Conservation (phyloP, 2,888 invertebrate genomes). For the Nomada goodeniana region DNA sequence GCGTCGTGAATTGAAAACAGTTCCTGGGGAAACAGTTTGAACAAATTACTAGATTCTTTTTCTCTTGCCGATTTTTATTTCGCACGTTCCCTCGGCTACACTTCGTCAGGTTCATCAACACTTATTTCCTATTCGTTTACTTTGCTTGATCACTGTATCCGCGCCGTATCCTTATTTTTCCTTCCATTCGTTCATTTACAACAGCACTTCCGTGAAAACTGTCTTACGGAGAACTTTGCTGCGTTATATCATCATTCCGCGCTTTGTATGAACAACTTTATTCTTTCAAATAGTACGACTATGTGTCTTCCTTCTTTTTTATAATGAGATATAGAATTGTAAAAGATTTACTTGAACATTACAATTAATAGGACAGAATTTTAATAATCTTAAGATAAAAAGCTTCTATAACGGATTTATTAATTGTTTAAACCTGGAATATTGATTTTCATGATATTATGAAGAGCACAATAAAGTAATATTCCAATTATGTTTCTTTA, state of each 20-base stretch:
- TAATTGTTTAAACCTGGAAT: no score
- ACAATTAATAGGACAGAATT: no score
- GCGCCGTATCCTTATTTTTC: not conserved
- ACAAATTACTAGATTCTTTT: not conserved
- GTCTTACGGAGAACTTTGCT: not conserved
- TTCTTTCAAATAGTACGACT: not conserved
- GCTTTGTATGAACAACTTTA: not conserved
- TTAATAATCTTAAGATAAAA: no score
- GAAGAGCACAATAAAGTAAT: no score
- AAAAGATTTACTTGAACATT: not conserved
- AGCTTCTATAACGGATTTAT: no score
- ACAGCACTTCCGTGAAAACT: not conserved
- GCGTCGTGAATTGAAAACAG: constrained; percentile 5
- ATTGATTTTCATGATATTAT: no score
- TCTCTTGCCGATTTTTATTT: not conserved
- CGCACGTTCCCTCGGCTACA: not conserved
- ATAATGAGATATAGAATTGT: not conserved
- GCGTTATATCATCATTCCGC: not conserved
- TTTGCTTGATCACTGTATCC: not conserved
- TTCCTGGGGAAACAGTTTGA: not conserved
- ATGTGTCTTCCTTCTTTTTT: not conserved
- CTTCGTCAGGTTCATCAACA: constrained; percentile 21
- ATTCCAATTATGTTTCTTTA: no score
- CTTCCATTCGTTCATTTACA: not conserved
- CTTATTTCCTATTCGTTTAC: constrained; percentile 2